Percentiles rank a stretch among this genome's conserved stretches.
Conservation (phyloP, 2,888 invertebrate species). For the Escarpia spicata region DNA sequence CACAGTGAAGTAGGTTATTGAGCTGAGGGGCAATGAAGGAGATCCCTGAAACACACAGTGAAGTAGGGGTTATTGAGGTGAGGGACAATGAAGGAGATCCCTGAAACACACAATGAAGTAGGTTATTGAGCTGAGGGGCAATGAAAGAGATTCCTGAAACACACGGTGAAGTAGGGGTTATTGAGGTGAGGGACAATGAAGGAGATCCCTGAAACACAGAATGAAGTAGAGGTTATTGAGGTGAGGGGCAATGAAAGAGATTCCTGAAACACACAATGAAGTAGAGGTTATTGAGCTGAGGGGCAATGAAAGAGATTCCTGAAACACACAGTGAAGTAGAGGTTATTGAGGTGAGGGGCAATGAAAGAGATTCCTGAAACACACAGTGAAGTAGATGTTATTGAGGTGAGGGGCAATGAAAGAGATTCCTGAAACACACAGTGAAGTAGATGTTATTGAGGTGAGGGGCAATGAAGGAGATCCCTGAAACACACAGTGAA, state of each 20-base stretch:
- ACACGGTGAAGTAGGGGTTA: too few relatives aligned
- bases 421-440: constrained; percentile 55
- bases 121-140: constrained; percentile 35
- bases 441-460: too few relatives aligned
- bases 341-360: constrained; percentile 35
- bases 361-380: constrained; percentile 62
- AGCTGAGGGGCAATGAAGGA: constrained; percentile 57
- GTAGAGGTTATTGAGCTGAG: too few relatives aligned
- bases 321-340: constrained; percentile 22
- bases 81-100: constrained; percentile 61
- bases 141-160: constrained; percentile 62
- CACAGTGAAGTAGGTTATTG: too few relatives aligned
- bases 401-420: constrained; percentile 52
- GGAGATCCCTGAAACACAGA: constrained; percentile 55
- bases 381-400: too few relatives aligned
- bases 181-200: constrained; percentile 52
- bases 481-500: constrained; percentile 47
- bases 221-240: too few relatives aligned
- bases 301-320: constrained; percentile 64
- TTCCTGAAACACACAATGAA: constrained; percentile 47
- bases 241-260: constrained; percentile 59
- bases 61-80: too few relatives aligned
- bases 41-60: constrained; percentile 50
- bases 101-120: constrained; percentile 42
- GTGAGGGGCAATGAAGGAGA: constrained; percentile 59